Percentiles rank a stretch among this genome's conserved stretches.
These are phyloP conservation scores for Lagocephalus sceleratus DNA, from an alignment of 2,797 vertebrate genomes.

Conservation along the genomic window DNA sequence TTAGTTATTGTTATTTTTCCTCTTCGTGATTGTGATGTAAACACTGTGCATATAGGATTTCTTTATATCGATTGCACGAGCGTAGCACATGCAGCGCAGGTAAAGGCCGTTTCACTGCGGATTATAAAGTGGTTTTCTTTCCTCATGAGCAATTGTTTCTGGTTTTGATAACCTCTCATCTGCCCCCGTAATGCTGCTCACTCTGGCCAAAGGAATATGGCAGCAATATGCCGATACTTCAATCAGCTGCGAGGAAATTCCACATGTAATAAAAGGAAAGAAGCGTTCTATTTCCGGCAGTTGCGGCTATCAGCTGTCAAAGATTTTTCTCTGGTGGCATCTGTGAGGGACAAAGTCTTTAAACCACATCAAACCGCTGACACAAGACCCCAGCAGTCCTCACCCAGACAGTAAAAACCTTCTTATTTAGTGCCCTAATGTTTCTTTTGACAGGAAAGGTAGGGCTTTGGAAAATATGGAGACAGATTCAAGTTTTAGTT, in stretches of 20 bases:
- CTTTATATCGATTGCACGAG: slow-evolving; percentile 73
- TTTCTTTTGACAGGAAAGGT: not conserved
- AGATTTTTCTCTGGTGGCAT: slow-evolving; percentile 55
- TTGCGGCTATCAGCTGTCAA: slow-evolving; percentile 42
- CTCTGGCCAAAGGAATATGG: slow-evolving; percentile 59
- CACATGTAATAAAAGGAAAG: slow-evolving; percentile 71
- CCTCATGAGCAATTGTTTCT: slow-evolving; percentile 47
- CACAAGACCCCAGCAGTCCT: slow-evolving; percentile 30
- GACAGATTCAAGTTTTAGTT: too few relatives aligned
- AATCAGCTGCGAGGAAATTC: slow-evolving; percentile 77
- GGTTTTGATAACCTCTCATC: slow-evolving; percentile 60
- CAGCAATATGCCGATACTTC: slow-evolving; percentile 78
- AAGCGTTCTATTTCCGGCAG: slow-evolving; percentile 42
- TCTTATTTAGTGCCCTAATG: not conserved
- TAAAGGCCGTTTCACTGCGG: too few relatives aligned
- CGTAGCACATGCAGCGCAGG: slow-evolving; percentile 19
- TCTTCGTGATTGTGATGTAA: slow-evolving; percentile 73
- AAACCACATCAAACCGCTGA: slow-evolving; percentile 66
- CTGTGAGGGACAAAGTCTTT: slow-evolving; percentile 60
- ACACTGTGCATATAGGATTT: slow-evolving; percentile 73
- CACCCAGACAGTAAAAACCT: slow-evolving; percentile 4
- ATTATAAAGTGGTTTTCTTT: slow-evolving; percentile 6
- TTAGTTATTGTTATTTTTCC: slow-evolving; percentile 81
- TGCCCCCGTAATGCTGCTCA: slow-evolving; percentile 43
- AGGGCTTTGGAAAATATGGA: too few relatives aligned